phyloP scores from a whole-genome alignment of 2,888 invertebrate species.

The Sphaerophoria taeniata region DNA sequence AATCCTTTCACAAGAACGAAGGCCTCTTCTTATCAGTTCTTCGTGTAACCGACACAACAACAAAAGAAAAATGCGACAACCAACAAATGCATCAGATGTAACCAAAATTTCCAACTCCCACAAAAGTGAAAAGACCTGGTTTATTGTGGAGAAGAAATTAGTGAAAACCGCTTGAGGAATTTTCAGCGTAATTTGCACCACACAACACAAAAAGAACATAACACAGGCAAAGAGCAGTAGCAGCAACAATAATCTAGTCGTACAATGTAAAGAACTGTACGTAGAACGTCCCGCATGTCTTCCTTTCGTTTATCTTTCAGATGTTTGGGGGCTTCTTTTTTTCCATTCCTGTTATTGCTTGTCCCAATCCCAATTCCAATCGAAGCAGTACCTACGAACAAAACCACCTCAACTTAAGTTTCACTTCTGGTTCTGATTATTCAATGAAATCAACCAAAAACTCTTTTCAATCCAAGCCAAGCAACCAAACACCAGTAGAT shows the following conservation, averaged over 20 bases:
- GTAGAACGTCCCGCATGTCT: slow-evolving; percentile 36
- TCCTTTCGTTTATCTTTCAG: slow-evolving; percentile 47
- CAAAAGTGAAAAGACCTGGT: slow-evolving; percentile 45
- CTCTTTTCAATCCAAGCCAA: slow-evolving; percentile 30
- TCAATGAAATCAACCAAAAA: slow-evolving; percentile 41
- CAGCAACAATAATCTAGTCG: too few relatives aligned
- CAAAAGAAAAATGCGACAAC: slow-evolving; percentile 15
- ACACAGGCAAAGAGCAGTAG: too few relatives aligned
- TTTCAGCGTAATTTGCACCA: background rate
- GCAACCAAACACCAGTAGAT: slow-evolving; percentile 11
- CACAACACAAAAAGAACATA: background rate
- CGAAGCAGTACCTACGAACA: background rate
- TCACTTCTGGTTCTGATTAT: slow-evolving; percentile 38
- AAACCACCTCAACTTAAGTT: slow-evolving; percentile 6
- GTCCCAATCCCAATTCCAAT: background rate
- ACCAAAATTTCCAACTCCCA: slow-evolving; percentile 51
- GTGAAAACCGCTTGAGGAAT: slow-evolving; percentile 31
- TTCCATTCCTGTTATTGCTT: background rate
- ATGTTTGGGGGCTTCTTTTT: slow-evolving; percentile 33
- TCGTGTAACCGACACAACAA: background rate
- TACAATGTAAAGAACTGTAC: too few relatives aligned
- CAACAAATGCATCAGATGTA: slow-evolving; percentile 56
- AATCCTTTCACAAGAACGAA: background rate
- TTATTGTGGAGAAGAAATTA: slow-evolving; percentile 12
- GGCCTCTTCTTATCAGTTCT: slow-evolving; percentile 2